Percentiles rank a stretch among this genome's conserved stretches.
These are phyloP conservation scores for Hephaestus fuliginosus DNA, from an alignment of 2,797 vertebrate species.

Conservation along the genomic window DNA sequence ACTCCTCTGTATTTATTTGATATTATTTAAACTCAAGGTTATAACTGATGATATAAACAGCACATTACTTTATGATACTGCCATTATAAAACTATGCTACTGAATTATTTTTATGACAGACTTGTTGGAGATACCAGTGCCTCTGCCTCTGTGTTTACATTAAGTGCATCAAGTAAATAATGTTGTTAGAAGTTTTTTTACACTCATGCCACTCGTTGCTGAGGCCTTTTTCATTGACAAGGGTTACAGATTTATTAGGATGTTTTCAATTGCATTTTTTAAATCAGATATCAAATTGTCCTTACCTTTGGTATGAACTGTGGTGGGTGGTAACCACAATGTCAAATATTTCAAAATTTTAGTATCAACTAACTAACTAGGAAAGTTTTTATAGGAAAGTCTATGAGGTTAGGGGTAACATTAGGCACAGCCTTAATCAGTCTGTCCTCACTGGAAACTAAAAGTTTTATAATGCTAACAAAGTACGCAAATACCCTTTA, in stretches of 20 bases:
- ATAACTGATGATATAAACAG: not conserved
- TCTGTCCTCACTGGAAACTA: not conserved
- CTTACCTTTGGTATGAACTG: too few species aligned
- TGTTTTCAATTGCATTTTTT: not conserved
- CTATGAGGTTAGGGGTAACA: not conserved
- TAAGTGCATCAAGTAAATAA: not conserved
- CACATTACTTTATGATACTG: not conserved
- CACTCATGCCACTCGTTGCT: not conserved
- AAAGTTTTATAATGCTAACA: not conserved
- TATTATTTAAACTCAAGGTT: not conserved
- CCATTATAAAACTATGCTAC: not conserved
- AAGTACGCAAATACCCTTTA: not conserved
- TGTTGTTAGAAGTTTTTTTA: too few species aligned
- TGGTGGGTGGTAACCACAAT: not conserved
- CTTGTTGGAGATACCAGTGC: not conserved
- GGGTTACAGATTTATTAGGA: not conserved
- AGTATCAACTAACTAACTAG: not conserved
- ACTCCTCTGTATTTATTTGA: too few species aligned
- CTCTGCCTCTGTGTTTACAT: not conserved
- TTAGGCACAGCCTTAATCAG: not conserved
- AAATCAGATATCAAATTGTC: not conserved
- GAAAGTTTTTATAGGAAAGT: not conserved
- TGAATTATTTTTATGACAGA: not conserved
- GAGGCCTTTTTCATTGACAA: not conserved
- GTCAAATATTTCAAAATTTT: not conserved